These are phyloP conservation scores for Drosophila sp. DNA, from an alignment of 1,140 invertebrate species.

Conservation along the genomic window DNA sequence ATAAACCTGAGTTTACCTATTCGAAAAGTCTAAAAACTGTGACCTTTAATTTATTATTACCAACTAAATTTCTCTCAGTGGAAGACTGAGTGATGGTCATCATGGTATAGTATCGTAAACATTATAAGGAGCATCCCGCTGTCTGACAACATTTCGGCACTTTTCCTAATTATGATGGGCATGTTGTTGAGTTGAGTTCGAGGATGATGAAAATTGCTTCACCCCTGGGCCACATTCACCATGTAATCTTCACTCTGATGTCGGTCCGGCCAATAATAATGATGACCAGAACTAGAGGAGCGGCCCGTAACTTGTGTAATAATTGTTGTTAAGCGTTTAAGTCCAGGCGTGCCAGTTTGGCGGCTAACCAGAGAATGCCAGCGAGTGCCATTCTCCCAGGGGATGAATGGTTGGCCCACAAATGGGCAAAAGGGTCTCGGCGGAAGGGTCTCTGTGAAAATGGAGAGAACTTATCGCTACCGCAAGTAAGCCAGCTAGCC, in stretches of 20 bases:
- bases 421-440: slow-evolving; percentile 30
- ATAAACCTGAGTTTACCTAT: too few relatives aligned
- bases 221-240: slow-evolving; percentile 31
- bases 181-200: slow-evolving; percentile 62
- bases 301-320: slow-evolving; percentile 73
- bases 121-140: slow-evolving; percentile 27
- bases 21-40: too few relatives aligned
- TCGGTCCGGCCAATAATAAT: slow-evolving; percentile 39
- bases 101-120: slow-evolving; percentile 19
- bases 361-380: slow-evolving; percentile 53
- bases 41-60: too few relatives aligned
- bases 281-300: neutral
- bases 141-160: slow-evolving; percentile 73
- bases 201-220: slow-evolving; percentile 66
- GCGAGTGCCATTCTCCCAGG: slow-evolving; percentile 44
- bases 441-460: slow-evolving; percentile 7
- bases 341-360: slow-evolving; percentile 69
- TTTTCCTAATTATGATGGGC: slow-evolving; percentile 79
- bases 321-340: slow-evolving; percentile 81
- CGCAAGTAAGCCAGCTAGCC: slow-evolving; percentile 39
- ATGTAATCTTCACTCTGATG: slow-evolving; percentile 57
- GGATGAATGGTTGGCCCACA: slow-evolving; percentile 3
- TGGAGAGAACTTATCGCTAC: slow-evolving; percentile 53
- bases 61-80: slow-evolving; percentile 27
- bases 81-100: slow-evolving; percentile 28